Conservation (phyloP, 2,888 invertebrate genomes). For the Cheilosia urbana region DNA sequence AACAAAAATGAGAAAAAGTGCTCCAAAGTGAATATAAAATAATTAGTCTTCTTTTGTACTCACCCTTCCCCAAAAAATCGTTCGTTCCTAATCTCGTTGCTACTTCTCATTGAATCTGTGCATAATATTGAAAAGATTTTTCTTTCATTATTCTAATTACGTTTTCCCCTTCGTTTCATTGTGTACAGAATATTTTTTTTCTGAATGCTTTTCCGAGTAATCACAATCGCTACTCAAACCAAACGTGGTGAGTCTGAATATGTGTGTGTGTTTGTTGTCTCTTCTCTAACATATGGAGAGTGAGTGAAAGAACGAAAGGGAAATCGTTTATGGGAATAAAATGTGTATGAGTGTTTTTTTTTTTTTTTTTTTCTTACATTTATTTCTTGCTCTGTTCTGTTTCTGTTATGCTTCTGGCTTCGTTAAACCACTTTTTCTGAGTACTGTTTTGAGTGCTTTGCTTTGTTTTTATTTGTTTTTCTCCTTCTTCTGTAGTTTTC, state of each 20-base stretch:
- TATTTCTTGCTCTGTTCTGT: too few species aligned
- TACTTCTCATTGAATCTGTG: conserved; percentile 5
- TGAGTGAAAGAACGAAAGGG: conserved; percentile 69
- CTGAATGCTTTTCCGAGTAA: conserved; percentile 14
- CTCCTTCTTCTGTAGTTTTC: conserved; percentile 32
- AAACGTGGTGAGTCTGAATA: conserved; percentile 19
- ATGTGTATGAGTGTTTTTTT: conserved; percentile 10
- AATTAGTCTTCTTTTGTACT: conserved; percentile 3
- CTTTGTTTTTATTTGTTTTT: conserved; percentile 39
- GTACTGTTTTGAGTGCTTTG: conserved; percentile 25
- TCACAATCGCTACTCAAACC: conserved; percentile 24
- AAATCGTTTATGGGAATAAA: conserved; percentile 50
- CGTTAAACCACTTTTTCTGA: conserved; percentile 10
- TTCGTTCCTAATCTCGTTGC: background rate
- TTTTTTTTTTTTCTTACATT: background rate
- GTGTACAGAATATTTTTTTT: conserved; percentile 61
- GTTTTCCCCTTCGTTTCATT: conserved; percentile 53
- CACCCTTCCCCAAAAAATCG: conserved; percentile 31
- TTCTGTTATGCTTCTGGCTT: background rate
- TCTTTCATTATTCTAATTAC: conserved; percentile 48
- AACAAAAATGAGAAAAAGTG: background rate
- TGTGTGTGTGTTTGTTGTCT: background rate
- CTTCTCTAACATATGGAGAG: background rate
- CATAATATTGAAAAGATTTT: conserved; percentile 38
- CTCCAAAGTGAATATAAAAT: conserved; percentile 4